Base-by-base conservation (phyloP, 2,113 vertebrate species). In the Nibea coibor region DNA sequence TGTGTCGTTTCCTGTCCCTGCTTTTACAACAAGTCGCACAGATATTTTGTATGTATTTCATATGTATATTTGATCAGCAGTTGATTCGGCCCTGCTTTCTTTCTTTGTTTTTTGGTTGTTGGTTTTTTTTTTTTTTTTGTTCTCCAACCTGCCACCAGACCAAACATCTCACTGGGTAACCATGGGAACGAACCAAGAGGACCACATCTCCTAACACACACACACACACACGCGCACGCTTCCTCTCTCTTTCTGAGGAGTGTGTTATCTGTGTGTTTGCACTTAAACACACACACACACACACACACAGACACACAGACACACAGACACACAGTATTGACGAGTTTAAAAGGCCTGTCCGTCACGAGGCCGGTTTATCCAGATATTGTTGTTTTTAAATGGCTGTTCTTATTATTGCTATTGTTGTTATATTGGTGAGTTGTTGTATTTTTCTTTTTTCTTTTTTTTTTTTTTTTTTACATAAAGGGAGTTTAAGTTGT, bases 331-430 rank as follows among this genome's bases (percentile, higher is more conserved):
- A 77, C 78, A 26, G 89, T 89, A 87, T 86, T 75, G 47, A 68
- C 16, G 50, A 85, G 82, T 92, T 83, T 62, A 71, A 83, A 39
- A 87, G 87, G 89, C 87, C 89, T 77, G 73, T 75, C 69, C 68
- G 80, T 88, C 87, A 79, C 26, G 51, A 87, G 88, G 91, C 86
- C 88, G 56, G 87, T 91, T 91, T 39, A 39, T 92, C 86, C 82
- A 80, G 78, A 86, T 87, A 87, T 90, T 83, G 80, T 94, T 92
- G 79, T 94, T 94, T 94, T 94, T 91, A 89, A 94, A 93, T 95
- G 92, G 92, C 88, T 94, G 82, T 93, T 95, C 86, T 93, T 95
- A 94, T 93, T 93, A 90, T 91, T 94, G 90, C 85, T 90, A 87
- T 90, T 87, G 88, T 92, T 91, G 93, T 94, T 93, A 78, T 90